Evolutionary conservation across 1,140 invertebrate genomes (phyloP).

Genomic region (Camponotus pennsylvanicus): DNA sequence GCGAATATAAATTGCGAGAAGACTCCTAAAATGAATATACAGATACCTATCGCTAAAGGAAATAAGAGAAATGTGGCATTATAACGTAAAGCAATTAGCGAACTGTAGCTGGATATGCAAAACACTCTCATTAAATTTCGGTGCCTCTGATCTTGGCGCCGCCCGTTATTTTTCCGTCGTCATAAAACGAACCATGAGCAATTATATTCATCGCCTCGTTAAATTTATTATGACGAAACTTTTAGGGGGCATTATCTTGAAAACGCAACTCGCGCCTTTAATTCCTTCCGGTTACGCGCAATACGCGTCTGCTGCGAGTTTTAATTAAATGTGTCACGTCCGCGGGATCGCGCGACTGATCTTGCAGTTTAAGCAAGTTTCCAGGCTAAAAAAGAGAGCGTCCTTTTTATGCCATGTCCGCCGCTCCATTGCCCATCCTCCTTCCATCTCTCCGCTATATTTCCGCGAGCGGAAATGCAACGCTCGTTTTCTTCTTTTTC

Average conservation of each 20-base stretch:
- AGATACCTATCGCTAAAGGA: not conserved
- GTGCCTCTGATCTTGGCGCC: slow-evolving; percentile 33
- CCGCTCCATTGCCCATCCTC: slow-evolving; percentile 2
- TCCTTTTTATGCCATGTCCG: slow-evolving; percentile 37
- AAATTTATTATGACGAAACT: slow-evolving; percentile 66
- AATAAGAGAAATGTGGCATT: not conserved
- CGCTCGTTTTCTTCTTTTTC: not conserved
- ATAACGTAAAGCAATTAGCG: slow-evolving; percentile 46
- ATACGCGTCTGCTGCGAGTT: slow-evolving; percentile 50
- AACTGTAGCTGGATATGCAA: slow-evolving; percentile 10
- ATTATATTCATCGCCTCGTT: slow-evolving; percentile 38
- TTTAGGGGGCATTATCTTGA: slow-evolving; percentile 37
- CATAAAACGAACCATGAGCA: not conserved
- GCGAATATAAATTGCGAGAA: slow-evolving; percentile 1
- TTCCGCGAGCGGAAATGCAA: slow-evolving; percentile 37
- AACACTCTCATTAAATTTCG: slow-evolving; percentile 53
- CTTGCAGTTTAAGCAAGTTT: slow-evolving; percentile 55
- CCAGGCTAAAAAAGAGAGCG: slow-evolving; percentile 50
- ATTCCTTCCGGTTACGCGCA: slow-evolving; percentile 42
- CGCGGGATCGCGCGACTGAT: slow-evolving; percentile 44
- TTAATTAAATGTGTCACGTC: slow-evolving; percentile 69
- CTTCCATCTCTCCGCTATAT: not conserved
- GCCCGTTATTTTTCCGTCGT: slow-evolving; percentile 27
- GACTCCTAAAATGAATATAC: not conserved
- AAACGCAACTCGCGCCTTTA: slow-evolving; percentile 19